Evolutionary conservation across 2,888 invertebrate genomes (phyloP), one percentile per base, ranked within the genome.

Genomic region (Tuta absoluta): DNA sequence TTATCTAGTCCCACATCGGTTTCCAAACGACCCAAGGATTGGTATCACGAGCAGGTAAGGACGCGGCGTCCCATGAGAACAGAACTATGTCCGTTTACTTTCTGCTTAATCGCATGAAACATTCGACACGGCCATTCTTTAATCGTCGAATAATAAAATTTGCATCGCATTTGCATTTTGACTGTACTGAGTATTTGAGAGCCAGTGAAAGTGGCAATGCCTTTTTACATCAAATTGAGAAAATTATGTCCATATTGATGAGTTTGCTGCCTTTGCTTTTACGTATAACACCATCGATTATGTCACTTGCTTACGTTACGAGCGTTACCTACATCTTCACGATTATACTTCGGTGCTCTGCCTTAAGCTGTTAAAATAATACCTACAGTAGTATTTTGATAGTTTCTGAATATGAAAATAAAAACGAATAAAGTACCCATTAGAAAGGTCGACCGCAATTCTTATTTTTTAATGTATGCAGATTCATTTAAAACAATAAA

Each of bases 1-100:
- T 84, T 87, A 87, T 88, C 89, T 84, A 80, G 80, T 78, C 83
- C 81, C 83, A 77, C 81, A 87, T 88, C 85, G 78, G 76, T 78
- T 85, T 83, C 80, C 78, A 77, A 80, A 79, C 76, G 78, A 75
- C 77, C 79, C 79, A 73, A 77, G 80, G 80, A 80, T 82, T 78
- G 76, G 81, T 81, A 84, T 81, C 82, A 78, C 76, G 73, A 72
- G 74, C 82, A 80, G 81, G 79, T 80, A 82, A 71, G 68, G 70
- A 69, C 64, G 62, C 37, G 24, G 17, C n/a, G 58, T 33, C 63
- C 56, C 65, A 63, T 66, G 64, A 66, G 51, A 65, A 64, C 69
- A 65, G 63, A 63, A 63, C 53, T 59, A 59, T 51, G 51, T 63
- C 63, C 56, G 63, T 63, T 62, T 62, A 49, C 62, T 57, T 65